Base-by-base conservation (phyloP, 2,888 invertebrate genomes). In the Trilocha varians region DNA sequence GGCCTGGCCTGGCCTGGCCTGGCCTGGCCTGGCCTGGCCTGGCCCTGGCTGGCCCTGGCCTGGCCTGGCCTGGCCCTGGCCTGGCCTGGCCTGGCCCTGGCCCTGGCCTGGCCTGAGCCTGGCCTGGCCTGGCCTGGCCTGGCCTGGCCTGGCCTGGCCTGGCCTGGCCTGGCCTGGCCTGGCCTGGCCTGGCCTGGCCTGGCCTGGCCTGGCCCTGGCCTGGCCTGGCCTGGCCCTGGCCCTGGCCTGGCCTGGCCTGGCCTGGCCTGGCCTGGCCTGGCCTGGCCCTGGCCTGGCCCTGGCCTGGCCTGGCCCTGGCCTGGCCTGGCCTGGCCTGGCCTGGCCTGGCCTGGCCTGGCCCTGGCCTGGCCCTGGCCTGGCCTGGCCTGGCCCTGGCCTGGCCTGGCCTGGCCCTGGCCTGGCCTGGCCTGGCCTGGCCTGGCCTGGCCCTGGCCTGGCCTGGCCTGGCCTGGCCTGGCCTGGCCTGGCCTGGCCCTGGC, bases 41-140 rank as follows among this genome's bases (percentile, higher is more conserved):
- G 40, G 44, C 44, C 41, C 44, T 44, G 40, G 42, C 44, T 44
- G 39, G 40, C 42, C 44, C 47, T 44, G 40, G 44, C 41, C 43
- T n/a, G n/a, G n/a, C n/a, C n/a, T n/a, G n/a, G n/a, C n/a, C n/a
- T n/a, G n/a, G n/a, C n/a, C n/a, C n/a, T 42, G 38, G 41, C 40
- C 43, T 42, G 38, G 41, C 43, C 47, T 42, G 44, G 44, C 46
- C 46, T 43, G n/a, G n/a, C n/a, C n/a, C n/a, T n/a, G n/a, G n/a
- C n/a, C n/a, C n/a, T n/a, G n/a, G n/a, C n/a, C n/a, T 41, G 44
- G 43, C 46, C 46, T 43, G 40, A 46, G 43, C 46, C 47, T 41
- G 41, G 44, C 47, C 47, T 40, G 44, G 44, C 47, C 47, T 42
- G 44, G 44, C 47, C 47, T 42, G 44, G 44, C 47, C 47, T 42